Percentiles rank a stretch among this genome's conserved stretches.
Conservation (phyloP, 2,797 vertebrate species). For the Ctenochaetus hawaiiensis region DNA sequence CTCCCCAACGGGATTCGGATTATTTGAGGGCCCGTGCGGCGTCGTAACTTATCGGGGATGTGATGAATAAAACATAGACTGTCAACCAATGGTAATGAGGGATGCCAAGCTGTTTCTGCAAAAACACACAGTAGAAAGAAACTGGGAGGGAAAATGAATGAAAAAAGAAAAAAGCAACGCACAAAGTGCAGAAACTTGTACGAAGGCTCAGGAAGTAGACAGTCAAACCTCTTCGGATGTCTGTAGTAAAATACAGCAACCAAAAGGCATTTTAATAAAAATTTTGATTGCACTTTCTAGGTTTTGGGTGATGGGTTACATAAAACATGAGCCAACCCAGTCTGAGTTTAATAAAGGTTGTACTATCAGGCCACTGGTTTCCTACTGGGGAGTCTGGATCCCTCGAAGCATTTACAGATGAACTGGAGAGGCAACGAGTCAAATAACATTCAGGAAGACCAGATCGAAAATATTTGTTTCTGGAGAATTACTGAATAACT, state of each 20-base stretch:
- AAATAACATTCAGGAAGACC: not conserved
- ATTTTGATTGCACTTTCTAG: not conserved
- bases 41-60: conserved; percentile 25
- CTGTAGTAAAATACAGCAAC: too few relatives aligned
- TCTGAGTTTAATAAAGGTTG: not conserved
- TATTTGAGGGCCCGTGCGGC: conserved; percentile 47
- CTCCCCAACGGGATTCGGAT: conserved; percentile 47
- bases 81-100: conserved; percentile 42
- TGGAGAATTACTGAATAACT: not conserved
- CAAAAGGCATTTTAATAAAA: not conserved
- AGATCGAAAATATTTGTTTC: not conserved
- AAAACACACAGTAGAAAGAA: conserved; percentile 21
- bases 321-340: not conserved
- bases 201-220: not conserved
- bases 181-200: not conserved
- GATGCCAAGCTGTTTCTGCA: conserved; percentile 2
- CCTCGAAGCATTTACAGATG: not conserved
- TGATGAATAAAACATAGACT: conserved; percentile 72
- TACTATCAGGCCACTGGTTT: not conserved
- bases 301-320: not conserved
- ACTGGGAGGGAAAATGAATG: not conserved
- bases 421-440: not conserved
- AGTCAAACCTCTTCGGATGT: not conserved
- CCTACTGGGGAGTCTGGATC: too few relatives aligned
- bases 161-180: conserved; percentile 17